Conservation (phyloP, 2,888 invertebrate species). For the Oligia fasciuncula region DNA sequence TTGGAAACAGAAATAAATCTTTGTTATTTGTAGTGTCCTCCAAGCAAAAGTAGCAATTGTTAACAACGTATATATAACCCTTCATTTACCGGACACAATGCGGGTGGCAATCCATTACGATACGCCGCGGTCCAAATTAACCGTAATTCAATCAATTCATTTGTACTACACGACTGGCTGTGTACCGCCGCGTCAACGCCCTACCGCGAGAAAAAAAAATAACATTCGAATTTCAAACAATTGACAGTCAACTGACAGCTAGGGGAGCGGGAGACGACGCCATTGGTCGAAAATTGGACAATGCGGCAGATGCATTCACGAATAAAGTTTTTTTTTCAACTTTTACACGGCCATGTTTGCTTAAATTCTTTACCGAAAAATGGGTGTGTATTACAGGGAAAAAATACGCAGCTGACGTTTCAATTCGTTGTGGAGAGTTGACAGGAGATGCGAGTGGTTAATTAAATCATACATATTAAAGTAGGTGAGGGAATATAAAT, state of each 20-base stretch:
- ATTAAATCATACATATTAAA: conserved; percentile 73
- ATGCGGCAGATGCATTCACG: conserved; percentile 87
- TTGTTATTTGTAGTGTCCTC: background rate
- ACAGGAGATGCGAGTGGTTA: conserved; percentile 81
- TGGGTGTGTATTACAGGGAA: conserved; percentile 72
- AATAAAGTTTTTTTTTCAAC: conserved; percentile 71
- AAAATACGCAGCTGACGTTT: conserved; percentile 82
- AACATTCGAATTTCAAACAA: conserved; percentile 83
- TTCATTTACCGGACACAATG: conserved; percentile 82
- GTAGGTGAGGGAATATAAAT: conserved; percentile 73
- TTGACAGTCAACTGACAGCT: conserved; percentile 88
- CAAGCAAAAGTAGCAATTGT: conserved; percentile 25
- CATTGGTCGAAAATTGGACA: conserved; percentile 88
- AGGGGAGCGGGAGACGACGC: conserved; percentile 85
- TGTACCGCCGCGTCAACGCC: conserved; percentile 87
- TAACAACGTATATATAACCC: conserved; percentile 63
- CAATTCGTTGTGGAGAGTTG: conserved; percentile 81
- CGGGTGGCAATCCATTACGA: conserved; percentile 87
- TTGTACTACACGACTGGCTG: conserved; percentile 86
- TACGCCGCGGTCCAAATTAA: conserved; percentile 81
- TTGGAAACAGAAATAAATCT: background rate
- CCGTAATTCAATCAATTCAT: conserved; percentile 89
- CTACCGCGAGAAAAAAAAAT: conserved; percentile 82
- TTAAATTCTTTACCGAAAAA: conserved; percentile 83
- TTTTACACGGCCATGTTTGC: conserved; percentile 86